Evolutionary conservation across 2,888 invertebrate genomes (phyloP).

Genomic region (Aphidoletes aphidimyza): DNA sequence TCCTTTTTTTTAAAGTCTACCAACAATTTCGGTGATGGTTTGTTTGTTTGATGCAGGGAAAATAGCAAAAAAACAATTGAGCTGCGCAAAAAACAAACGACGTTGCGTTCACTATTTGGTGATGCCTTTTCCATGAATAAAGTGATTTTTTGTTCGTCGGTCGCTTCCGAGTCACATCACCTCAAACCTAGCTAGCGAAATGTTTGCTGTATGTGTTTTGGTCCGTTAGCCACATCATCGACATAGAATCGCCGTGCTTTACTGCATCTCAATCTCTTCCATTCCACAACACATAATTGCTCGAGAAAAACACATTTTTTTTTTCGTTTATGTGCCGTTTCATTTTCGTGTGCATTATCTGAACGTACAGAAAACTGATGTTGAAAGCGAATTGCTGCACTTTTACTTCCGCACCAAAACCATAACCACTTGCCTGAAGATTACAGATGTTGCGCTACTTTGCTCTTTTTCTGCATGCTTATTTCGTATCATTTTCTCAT

Average conservation of each 20-base stretch:
- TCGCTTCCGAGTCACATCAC: conserved; percentile 34
- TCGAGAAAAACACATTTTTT: not conserved
- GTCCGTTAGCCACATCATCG: not conserved
- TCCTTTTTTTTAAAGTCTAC: not conserved
- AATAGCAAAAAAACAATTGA: too few relatives aligned
- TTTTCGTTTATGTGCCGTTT: not conserved
- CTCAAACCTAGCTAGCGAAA: not conserved
- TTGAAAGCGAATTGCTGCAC: conserved; percentile 35
- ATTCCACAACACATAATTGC: not conserved
- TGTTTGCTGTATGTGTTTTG: not conserved
- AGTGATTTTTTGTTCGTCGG: not conserved
- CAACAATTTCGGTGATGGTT: conserved; percentile 14
- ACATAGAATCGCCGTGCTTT: not conserved
- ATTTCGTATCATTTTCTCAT: not conserved
- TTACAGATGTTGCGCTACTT: conserved; percentile 44
- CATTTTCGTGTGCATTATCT: not conserved
- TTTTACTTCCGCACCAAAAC: conserved; percentile 47
- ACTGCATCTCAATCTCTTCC: not conserved
- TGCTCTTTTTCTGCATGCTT: not conserved
- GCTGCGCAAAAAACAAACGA: not conserved
- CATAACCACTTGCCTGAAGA: conserved; percentile 14
- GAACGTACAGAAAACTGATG: not conserved
- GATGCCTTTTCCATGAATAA: too few relatives aligned
- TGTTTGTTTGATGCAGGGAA: not conserved
- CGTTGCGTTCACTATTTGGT: too few relatives aligned